Percentiles rank a stretch among this genome's conserved stretches.
Evolutionary conservation across 2,113 vertebrate species (phyloP).

Genomic region (Tichodroma muraria): DNA sequence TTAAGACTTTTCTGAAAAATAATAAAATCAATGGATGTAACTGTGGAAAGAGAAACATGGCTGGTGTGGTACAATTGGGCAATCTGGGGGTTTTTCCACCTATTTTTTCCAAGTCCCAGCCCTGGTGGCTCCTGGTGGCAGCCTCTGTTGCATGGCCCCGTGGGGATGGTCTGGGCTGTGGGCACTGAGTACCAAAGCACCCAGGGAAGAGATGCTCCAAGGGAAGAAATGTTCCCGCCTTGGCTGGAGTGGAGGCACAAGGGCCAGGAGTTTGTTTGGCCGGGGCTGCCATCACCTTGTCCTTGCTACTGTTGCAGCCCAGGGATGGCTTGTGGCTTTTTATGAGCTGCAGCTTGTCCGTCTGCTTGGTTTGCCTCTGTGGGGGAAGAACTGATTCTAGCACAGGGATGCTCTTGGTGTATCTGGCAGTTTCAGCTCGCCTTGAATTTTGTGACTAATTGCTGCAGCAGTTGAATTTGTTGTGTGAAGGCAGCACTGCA

Average conservation of each 20-base stretch:
- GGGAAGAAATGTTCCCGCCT: background rate
- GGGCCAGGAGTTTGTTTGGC: rapidly evolving
- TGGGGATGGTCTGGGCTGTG: background rate
- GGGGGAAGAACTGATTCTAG: background rate
- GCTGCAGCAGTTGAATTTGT: background rate
- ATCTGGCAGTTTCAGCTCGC: background rate
- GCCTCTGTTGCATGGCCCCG: rapidly evolving
- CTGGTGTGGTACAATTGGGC: background rate
- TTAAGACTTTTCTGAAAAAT: background rate
- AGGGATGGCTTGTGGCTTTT: background rate
- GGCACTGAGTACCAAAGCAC: background rate
- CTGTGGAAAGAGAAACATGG: background rate
- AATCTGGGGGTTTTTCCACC: background rate
- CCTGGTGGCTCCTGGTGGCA: background rate
- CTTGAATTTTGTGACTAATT: background rate
- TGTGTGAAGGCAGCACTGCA: background rate
- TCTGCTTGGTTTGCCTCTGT: background rate
- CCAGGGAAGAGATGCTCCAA: background rate
- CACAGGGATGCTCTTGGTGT: background rate
- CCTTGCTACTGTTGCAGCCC: background rate
- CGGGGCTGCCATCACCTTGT: rapidly evolving
- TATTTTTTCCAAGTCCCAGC: background rate
- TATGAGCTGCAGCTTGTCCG: background rate
- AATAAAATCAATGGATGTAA: background rate
- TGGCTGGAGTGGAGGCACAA: rapidly evolving